Percentiles rank a stretch among this genome's conserved stretches.
Evolutionary conservation across 2,797 vertebrate species (phyloP).

Genomic region (Labroides dimidiatus): DNA sequence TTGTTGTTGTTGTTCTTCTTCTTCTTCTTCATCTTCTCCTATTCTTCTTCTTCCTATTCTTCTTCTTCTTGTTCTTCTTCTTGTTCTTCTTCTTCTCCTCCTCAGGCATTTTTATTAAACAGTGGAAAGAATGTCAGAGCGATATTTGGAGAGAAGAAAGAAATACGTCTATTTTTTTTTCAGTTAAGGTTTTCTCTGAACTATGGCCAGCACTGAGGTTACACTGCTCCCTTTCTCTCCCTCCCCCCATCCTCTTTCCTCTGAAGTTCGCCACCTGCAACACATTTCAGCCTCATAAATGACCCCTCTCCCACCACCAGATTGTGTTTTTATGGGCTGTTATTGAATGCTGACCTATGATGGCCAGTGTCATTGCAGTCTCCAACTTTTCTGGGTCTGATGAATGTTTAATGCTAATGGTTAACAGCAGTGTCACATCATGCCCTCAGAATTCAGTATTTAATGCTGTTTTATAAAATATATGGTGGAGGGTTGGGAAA

Average conservation of each 20-base stretch:
- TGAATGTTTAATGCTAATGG: slow-evolving; percentile 60
- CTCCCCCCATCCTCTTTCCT: slow-evolving; percentile 50
- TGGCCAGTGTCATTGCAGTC: slow-evolving; percentile 52
- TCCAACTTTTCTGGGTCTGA: slow-evolving; percentile 46
- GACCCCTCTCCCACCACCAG: slow-evolving; percentile 81
- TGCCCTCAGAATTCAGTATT: slow-evolving; percentile 36
- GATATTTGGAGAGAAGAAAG: slow-evolving; percentile 82
- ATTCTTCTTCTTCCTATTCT: slow-evolving; percentile 79
- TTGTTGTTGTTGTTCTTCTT: too few relatives aligned
- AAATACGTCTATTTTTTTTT: slow-evolving; percentile 80
- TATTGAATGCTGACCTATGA: slow-evolving; percentile 64
- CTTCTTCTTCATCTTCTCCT: slow-evolving; percentile 78
- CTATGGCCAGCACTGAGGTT: slow-evolving; percentile 78
- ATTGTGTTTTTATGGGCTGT: slow-evolving; percentile 77
- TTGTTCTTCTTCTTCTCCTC: slow-evolving; percentile 79
- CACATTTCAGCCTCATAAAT: slow-evolving; percentile 88
- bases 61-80: slow-evolving; percentile 80
- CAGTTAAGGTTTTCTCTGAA: slow-evolving; percentile 81
- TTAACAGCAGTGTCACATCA: slow-evolving; percentile 49
- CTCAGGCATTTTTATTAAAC: slow-evolving; percentile 83
- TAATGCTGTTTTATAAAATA: slow-evolving; percentile 37
- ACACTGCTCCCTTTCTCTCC: slow-evolving; percentile 35
- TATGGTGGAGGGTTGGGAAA: slow-evolving; percentile 8
- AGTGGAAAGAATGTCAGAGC: slow-evolving; percentile 84
- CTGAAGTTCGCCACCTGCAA: slow-evolving; percentile 88